Evolutionary conservation across 2,797 vertebrate species (phyloP).

Genomic region (Mus spretus): DNA sequence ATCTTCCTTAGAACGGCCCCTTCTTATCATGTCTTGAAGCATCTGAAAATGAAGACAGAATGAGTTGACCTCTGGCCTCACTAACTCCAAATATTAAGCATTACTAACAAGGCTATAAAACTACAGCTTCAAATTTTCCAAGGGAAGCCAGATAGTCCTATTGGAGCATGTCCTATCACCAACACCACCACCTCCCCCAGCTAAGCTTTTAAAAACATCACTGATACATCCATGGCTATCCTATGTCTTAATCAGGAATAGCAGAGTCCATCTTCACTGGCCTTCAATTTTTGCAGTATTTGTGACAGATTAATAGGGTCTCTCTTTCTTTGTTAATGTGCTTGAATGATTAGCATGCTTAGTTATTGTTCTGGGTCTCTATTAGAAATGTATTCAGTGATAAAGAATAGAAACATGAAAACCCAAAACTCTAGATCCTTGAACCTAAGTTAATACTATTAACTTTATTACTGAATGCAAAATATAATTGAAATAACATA

Average conservation of each 20-base stretch:
- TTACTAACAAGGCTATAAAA: background rate
- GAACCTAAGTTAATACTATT: background rate
- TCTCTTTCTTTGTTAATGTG: background rate
- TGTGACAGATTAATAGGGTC: background rate
- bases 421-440: slow-evolving; percentile 34
- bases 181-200: background rate
- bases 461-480: slow-evolving; percentile 14
- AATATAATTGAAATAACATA: slow-evolving; percentile 42
- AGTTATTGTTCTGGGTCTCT: slow-evolving; percentile 11
- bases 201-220: background rate
- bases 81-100: slow-evolving; percentile 2
- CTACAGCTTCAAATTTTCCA: background rate
- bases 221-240: background rate
- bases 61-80: background rate
- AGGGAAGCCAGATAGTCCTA: background rate
- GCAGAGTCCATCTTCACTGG: background rate
- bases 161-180: background rate
- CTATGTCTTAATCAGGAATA: background rate
- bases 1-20: background rate
- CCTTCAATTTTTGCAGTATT: background rate
- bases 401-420: slow-evolving; percentile 53
- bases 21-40: background rate
- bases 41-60: background rate
- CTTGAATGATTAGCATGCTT: background rate
- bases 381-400: background rate